Base-by-base conservation (phyloP, 2,113 vertebrate species). In the Atherinomorus stipes region DNA sequence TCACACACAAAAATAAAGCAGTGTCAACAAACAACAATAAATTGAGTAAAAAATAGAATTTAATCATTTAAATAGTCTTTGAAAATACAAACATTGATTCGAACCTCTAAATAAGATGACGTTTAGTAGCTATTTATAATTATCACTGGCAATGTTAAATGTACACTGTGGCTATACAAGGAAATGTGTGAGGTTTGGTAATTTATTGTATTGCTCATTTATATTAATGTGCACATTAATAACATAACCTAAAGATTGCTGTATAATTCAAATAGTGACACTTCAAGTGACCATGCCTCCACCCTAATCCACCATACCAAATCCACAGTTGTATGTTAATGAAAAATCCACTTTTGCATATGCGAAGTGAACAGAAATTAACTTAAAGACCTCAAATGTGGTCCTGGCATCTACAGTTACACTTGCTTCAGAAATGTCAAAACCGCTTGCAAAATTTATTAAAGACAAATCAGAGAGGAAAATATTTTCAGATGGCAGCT, bases 21-120 rank as follows among this genome's bases (percentile, higher is more conserved):
- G 91, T 93, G 91, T 93, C 91, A 93, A 93, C 90, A 92, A 93
- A 93, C 90, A 90, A 93, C 90, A 87, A 85, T 90, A 93, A 93
- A 93, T 93, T 91, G 91, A 94, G 93, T 95, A 95, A 94, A 95
- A 95, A 95, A 95, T 95, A 95, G 91, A 94, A 93, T 94, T 95
- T 93, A 94, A 94, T 94, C 88, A 93, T 94, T 95, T 94, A 95
- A 95, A 94, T 94, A 93, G 87, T 93, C 88, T 89, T 93, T 93
- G 88, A 89, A 92, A 95, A 93, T 95, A 95, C 93, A 95, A 95
- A 94, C 92, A 94, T 92, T 93, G 90, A 93, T 94, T 93, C 88
- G 81, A 91, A 93, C 85, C 78, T 92, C 89, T 94, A 91, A 90
- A 92, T 92, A 87, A 89, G 90, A 93, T 86, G 92, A 89, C 84